Conservation (phyloP, 2,888 invertebrate genomes). For the Tenthredo mesomela region DNA sequence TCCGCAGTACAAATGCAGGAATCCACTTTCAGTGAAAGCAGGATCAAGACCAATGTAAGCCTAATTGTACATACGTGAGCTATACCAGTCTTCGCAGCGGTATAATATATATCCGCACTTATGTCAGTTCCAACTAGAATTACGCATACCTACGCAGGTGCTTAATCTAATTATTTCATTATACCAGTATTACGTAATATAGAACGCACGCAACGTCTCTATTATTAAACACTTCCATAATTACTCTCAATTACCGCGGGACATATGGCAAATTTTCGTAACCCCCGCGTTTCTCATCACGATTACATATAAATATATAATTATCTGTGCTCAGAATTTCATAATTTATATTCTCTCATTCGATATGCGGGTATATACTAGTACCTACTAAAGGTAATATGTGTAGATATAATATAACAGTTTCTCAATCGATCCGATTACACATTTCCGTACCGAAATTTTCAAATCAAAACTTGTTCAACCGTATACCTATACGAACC, state of each 20-base stretch:
- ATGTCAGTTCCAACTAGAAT: neutral
- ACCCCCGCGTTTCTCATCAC: neutral
- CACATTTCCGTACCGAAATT: neutral
- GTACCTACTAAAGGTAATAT: too few relatives aligned
- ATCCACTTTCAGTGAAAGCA: conserved; percentile 44
- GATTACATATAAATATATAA: neutral
- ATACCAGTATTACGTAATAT: neutral
- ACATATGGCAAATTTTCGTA: conserved; percentile 29
- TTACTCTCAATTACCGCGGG: conserved; percentile 5
- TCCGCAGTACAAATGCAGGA: neutral
- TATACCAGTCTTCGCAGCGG: neutral
- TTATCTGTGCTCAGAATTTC: neutral
- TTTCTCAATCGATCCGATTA: conserved; percentile 17
- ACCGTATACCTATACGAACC: neutral
- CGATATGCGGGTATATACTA: neutral
- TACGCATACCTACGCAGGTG: conserved; percentile 16
- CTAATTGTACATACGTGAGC: conserved; percentile 5
- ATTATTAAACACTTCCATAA: conserved; percentile 23
- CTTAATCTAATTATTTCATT: conserved; percentile 34
- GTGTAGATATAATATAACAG: neutral
- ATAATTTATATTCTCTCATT: neutral
- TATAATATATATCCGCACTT: neutral
- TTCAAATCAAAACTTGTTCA: neutral
- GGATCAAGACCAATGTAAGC: conserved; percentile 21
- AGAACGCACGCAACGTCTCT: conserved; percentile 26